A percentile compares a stretch with the other conserved stretches of the same genome.
Evolutionary conservation across 2,113 vertebrate species (phyloP).

Genomic region (Ornithorhynchus anatinus): DNA sequence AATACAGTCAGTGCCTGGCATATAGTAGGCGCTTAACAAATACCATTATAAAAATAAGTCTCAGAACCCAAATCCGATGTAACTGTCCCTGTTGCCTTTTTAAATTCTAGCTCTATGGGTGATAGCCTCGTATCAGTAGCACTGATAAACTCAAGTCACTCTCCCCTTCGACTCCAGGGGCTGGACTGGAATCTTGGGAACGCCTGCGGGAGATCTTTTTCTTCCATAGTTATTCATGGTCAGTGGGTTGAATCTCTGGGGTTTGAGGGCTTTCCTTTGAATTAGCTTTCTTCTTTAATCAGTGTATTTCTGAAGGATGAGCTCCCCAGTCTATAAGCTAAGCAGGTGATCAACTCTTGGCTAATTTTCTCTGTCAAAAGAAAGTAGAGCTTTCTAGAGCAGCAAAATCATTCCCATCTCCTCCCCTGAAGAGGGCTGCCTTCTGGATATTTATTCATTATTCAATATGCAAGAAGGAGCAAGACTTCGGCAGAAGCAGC

Average conservation of each 20-base stretch:
- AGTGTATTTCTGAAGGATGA: conserved; percentile 1
- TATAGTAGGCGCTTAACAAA: too few relatives aligned
- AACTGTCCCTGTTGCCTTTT: too few relatives aligned
- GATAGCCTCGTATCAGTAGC: background rate
- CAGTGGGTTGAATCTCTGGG: background rate
- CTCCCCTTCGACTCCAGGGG: background rate
- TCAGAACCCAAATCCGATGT: too few relatives aligned
- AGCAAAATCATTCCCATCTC: too few relatives aligned
- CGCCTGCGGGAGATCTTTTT: background rate
- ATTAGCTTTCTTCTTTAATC: conserved; percentile 12
- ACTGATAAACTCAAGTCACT: background rate
- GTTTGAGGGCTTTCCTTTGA: background rate
- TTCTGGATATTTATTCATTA: too few relatives aligned
- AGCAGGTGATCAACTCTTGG: background rate
- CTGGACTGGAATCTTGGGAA: background rate
- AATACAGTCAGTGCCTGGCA: too few relatives aligned
- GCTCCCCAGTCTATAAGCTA: conserved; percentile 1
- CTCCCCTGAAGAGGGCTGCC: too few relatives aligned
- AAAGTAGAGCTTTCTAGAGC: too few relatives aligned
- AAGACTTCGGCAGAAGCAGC: too few relatives aligned
- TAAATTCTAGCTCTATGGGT: background rate
- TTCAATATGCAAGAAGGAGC: too few relatives aligned
- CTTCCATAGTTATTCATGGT: background rate
- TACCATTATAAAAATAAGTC: too few relatives aligned
- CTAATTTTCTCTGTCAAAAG: too few relatives aligned